phyloP scores from a whole-genome alignment of 2,113 vertebrate genomes.

The Percopsis transmontana region DNA sequence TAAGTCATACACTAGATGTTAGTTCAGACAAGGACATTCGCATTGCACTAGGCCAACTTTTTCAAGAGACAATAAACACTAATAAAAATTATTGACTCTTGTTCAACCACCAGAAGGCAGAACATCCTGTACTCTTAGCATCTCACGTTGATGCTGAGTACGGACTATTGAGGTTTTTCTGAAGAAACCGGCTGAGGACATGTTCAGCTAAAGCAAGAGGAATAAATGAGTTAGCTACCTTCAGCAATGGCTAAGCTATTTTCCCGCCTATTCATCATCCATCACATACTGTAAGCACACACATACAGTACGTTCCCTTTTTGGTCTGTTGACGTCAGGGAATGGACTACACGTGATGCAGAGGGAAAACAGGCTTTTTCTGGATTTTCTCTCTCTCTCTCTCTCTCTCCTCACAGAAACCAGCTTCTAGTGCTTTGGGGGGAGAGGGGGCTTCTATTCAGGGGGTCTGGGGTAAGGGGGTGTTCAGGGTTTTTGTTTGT shows the following conservation, averaged over 20 bases:
- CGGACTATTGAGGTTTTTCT: not conserved
- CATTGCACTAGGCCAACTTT: no score
- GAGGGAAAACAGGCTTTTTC: not conserved
- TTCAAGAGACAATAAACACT: no score
- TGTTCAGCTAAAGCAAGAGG: not conserved
- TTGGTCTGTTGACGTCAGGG: not conserved
- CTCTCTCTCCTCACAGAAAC: conserved; percentile 51
- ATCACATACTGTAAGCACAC: not conserved
- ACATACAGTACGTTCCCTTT: not conserved
- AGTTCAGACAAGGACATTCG: no score
- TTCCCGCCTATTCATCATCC: not conserved
- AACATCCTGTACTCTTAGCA: not conserved
- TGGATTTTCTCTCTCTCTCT: not conserved
- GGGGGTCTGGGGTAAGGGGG: no score
- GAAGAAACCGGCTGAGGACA: not conserved
- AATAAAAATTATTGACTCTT: no score
- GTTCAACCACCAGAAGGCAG: no score
- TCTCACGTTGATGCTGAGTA: not conserved
- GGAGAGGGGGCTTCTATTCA: conserved; percentile 5
- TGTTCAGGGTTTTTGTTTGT: no score
- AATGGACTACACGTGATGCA: not conserved
- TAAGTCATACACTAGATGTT: no score
- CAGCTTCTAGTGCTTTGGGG: conserved; percentile 45
- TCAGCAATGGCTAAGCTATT: not conserved
- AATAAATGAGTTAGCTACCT: not conserved